A percentile compares a stretch with the other conserved stretches of the same genome.
Evolutionary conservation across 2,113 vertebrate species (phyloP).

Genomic region (Macquaria australasica): DNA sequence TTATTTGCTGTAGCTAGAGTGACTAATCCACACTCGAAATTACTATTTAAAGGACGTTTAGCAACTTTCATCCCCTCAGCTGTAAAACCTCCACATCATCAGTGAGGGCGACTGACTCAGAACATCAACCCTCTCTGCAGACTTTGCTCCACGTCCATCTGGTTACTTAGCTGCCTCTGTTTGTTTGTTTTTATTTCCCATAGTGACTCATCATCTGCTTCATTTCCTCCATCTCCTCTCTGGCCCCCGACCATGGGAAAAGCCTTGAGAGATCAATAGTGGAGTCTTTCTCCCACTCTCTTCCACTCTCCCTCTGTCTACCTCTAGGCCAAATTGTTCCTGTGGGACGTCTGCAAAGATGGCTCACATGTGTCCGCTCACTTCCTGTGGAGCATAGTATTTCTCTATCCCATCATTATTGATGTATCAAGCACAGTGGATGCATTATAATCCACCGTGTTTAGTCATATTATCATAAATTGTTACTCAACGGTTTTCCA

Average conservation of each 20-base stretch:
- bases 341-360: constrained; percentile 66
- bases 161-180: constrained; percentile 73
- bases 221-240: constrained; percentile 71
- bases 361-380: constrained; percentile 44
- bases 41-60: constrained; percentile 22
- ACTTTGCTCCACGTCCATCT: constrained; percentile 65
- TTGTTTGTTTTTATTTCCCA: constrained; percentile 77
- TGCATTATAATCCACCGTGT: constrained; percentile 14
- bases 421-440: constrained; percentile 32
- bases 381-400: constrained; percentile 70
- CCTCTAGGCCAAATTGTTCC: constrained; percentile 65
- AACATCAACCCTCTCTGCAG: constrained; percentile 48
- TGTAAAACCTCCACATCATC: constrained; percentile 42
- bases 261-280: constrained; percentile 75
- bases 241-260: constrained; percentile 77
- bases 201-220: constrained; percentile 69
- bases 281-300: constrained; percentile 68
- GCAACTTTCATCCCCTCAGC: constrained; percentile 44
- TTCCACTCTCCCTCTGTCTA: constrained; percentile 39
- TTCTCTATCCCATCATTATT: constrained; percentile 21
- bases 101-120: constrained; percentile 46
- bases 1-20: neutral
- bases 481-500: constrained; percentile 53
- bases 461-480: constrained; percentile 33
- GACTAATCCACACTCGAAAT: neutral